Conservation (phyloP, 2,113 vertebrate species). For the Bufo bufo region DNA sequence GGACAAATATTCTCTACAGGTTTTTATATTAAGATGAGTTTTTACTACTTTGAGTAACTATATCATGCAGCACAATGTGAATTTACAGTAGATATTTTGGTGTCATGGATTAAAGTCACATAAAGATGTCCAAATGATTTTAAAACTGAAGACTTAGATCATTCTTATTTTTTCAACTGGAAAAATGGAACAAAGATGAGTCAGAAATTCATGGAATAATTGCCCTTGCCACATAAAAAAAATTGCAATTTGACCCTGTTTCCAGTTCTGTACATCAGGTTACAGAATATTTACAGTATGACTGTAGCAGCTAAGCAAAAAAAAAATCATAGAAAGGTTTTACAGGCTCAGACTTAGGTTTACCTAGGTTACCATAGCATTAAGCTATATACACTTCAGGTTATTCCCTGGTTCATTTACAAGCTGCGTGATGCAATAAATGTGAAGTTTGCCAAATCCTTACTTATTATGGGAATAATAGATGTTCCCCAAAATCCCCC, state of each 20-base stretch:
- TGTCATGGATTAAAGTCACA: neutral
- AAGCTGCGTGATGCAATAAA: neutral
- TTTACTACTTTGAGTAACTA: no score
- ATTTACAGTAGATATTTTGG: no score
- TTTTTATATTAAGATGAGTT: no score
- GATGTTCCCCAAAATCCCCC: neutral
- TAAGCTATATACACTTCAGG: conserved; percentile 11
- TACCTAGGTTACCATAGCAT: conserved; percentile 38
- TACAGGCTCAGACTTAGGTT: neutral
- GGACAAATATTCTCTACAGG: no score
- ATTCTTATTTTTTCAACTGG: neutral
- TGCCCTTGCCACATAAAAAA: neutral
- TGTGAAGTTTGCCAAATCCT: conserved; percentile 5
- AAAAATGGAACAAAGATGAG: neutral
- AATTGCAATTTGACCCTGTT: neutral
- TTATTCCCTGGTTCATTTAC: conserved; percentile 23
- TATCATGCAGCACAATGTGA: no score
- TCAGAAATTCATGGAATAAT: neutral
- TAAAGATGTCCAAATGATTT: neutral
- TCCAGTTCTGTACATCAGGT: neutral
- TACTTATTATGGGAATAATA: neutral
- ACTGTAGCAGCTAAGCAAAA: neutral
- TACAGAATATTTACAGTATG: neutral
- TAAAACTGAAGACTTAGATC: neutral
- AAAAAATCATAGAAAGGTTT: neutral